phyloP scores from a whole-genome alignment of 2,797 vertebrate genomes.

The Alfaro cultratus region DNA sequence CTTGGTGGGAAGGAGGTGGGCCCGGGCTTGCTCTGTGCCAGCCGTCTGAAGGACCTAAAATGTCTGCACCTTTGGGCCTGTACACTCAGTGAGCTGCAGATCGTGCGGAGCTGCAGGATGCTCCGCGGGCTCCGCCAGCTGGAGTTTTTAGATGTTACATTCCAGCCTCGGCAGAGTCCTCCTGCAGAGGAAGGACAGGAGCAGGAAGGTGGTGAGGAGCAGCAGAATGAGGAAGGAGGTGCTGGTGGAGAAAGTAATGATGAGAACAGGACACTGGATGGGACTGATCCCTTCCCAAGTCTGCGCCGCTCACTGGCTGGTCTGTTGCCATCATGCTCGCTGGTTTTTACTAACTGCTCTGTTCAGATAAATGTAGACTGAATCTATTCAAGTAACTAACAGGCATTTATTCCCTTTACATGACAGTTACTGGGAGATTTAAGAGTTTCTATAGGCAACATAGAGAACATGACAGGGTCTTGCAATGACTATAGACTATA shows the following conservation, averaged over 20 bases:
- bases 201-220: conserved; percentile 53
- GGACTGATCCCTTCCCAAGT: conserved; percentile 72
- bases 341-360: conserved; percentile 80
- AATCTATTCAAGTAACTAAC: conserved; percentile 12
- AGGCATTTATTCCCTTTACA: neutral
- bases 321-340: conserved; percentile 74
- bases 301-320: conserved; percentile 74
- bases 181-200: conserved; percentile 63
- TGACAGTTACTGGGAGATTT: neutral
- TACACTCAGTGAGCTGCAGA: conserved; percentile 76
- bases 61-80: conserved; percentile 76
- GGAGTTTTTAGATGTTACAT: conserved; percentile 80
- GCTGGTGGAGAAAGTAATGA: conserved; percentile 46
- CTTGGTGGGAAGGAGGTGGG: conserved; percentile 82
- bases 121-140: conserved; percentile 74
- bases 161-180: conserved; percentile 71
- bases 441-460: conserved; percentile 4
- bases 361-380: conserved; percentile 72
- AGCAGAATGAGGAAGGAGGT: conserved; percentile 53
- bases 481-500: neutral
- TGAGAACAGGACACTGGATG: conserved; percentile 59
- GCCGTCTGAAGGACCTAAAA: conserved; percentile 79
- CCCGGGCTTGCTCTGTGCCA: conserved; percentile 79
- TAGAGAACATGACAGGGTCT: neutral
- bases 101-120: conserved; percentile 78